Percentiles rank a stretch among this genome's conserved stretches.
Conservation (phyloP, 1,140 invertebrate species). For the Solenopsis invicta region DNA sequence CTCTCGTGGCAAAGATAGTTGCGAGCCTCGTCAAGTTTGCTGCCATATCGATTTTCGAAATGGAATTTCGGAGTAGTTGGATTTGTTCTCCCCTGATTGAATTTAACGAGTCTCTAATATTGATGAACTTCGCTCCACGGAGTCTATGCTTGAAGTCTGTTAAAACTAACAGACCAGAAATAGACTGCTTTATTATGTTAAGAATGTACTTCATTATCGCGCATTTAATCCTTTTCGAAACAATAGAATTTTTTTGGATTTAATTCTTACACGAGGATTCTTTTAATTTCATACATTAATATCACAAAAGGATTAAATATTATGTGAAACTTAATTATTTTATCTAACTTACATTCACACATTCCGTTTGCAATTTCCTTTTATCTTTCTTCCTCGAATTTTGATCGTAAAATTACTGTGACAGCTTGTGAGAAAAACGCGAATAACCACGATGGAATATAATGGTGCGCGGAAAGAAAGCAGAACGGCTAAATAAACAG, state of each 20-base stretch:
- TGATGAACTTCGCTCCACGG: not conserved
- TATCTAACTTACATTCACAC: not conserved
- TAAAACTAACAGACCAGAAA: conserved; percentile 13
- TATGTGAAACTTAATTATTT: not conserved
- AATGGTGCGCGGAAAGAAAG: conserved; percentile 43
- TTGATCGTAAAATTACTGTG: conserved; percentile 46
- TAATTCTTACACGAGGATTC: not conserved
- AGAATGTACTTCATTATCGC: not conserved
- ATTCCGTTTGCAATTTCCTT: not conserved
- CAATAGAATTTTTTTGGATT: not conserved
- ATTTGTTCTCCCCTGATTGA: conserved; percentile 40
- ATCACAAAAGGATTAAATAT: conserved; percentile 22
- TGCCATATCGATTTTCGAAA: conserved; percentile 44
- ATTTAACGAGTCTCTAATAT: conserved; percentile 28
- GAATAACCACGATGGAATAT: conserved; percentile 40
- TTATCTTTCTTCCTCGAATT: conserved; percentile 7
- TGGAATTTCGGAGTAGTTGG: conserved; percentile 30
- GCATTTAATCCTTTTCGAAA: not conserved
- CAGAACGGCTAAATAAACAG: conserved; percentile 46
- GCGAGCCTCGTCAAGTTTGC: conserved; percentile 26
- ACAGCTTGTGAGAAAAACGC: conserved; percentile 37
- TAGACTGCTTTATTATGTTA: not conserved
- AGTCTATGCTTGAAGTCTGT: not conserved
- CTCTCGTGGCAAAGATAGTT: conserved; percentile 3
- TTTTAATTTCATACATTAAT: not conserved